Base-by-base conservation (phyloP, 2,113 vertebrate genomes). In the Oryzias woworae region DNA sequence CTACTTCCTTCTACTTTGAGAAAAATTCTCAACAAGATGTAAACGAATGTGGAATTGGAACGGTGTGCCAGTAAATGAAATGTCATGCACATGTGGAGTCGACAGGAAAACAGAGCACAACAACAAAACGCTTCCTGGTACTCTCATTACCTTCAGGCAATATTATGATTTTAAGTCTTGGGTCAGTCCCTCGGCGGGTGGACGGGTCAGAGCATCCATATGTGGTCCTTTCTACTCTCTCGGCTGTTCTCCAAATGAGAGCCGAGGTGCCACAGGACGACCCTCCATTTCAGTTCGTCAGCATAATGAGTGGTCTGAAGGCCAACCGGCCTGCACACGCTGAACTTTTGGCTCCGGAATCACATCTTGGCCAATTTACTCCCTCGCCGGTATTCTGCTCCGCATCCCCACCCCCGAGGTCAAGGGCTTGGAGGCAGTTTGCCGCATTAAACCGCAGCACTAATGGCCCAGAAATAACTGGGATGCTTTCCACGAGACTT, bases 321-420 rank as follows among this genome's bases (percentile, higher is more conserved):
- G 60, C 73, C 63, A 54, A 44, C 50, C 31, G 26, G 63, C 71
- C 61, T 43, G 77, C 80, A 75, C 62, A 72, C 65, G 69, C 62
- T 81, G 67, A 81, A 82, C 77, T 82, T 76, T 83, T 72, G 66
- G 65, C 78, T 77, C 76, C 56, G 42, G 45, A 82, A 74, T 83
- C 63, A 57, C 62, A 73, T 77, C 51, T 66, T 45, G 60, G 83
- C 74, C 78, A 83, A 81, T 83, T 77, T 79, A 62, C 73, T 69
- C 76, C 82, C 68, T 66, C 28, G 10, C 53, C 50, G 62, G 57
- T 64, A 43, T 54, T 57, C 49, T 8, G 36, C 31, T 54, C 56
- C 45, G 7, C 43, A 7, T 23, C 13, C 28, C 56, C 31, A 26
- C 31, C 20, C 36, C 14, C 48, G 36, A 69, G 78, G 85, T 85